Evolutionary conservation across 2,888 invertebrate genomes (phyloP).

Genomic region (Phorcus lineatus): DNA sequence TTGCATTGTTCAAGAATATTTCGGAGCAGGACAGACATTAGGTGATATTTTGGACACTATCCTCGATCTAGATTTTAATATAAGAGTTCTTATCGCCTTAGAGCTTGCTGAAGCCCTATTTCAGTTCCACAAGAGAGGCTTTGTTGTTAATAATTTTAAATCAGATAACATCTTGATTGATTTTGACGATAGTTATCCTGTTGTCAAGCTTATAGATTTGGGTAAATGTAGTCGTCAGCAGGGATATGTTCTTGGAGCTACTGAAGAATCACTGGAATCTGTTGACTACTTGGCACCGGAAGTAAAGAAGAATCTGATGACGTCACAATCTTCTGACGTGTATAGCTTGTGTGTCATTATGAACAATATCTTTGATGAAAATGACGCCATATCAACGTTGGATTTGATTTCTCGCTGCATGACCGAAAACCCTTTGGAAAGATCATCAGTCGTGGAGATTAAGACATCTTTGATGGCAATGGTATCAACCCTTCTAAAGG

Average conservation of each 20-base stretch:
- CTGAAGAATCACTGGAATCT: background rate
- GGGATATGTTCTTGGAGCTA: background rate
- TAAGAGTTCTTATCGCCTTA: background rate
- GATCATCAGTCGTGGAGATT: background rate
- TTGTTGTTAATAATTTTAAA: background rate
- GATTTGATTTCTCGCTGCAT: background rate
- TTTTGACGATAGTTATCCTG: background rate
- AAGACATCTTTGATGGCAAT: too few relatives aligned
- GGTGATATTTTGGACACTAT: background rate
- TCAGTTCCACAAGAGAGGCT: background rate
- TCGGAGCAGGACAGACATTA: background rate
- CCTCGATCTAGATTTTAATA: background rate
- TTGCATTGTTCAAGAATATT: background rate
- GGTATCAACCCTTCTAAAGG: too few relatives aligned
- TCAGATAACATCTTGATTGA: constrained; percentile 2
- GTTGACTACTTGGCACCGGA: background rate
- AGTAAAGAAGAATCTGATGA: background rate
- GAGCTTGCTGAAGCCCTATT: background rate
- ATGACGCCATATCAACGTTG: background rate
- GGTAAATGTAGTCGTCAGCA: background rate
- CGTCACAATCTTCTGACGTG: background rate
- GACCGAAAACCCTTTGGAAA: background rate
- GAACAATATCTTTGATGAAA: background rate
- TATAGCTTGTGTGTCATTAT: background rate
- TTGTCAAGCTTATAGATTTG: constrained; percentile 1